Base-by-base conservation (phyloP, 2,888 invertebrate species). In the Rapana venosa region DNA sequence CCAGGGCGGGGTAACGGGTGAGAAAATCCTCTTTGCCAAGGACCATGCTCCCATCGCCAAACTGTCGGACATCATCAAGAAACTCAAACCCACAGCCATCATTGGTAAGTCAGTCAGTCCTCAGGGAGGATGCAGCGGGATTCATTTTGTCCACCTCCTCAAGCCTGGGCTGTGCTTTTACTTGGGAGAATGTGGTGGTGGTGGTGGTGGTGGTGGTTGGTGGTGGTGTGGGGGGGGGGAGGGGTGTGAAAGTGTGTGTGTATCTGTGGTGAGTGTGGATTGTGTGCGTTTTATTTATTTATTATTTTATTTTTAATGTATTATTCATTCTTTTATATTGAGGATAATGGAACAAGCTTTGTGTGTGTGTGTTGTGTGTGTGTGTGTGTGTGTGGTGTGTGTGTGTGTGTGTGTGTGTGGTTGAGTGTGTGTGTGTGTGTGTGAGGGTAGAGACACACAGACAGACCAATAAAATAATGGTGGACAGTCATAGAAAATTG, bases 81-180 rank as follows among this genome's bases (percentile, higher is more conserved):
- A 96, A 2, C 97, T 98, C 22, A 98, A 98, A 95, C 99, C 99
- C 0, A 97, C 98, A 6, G 98, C 98, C 87, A 97, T 99, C 84
- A 99, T 99, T 93, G 99, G 99, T 98, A 47, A 85, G 90, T 90
- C 36, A 30, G 36, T 26, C 36, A 22, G 81, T n/a, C 15, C 77
- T 47, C 47, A 47, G 47, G 47, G 8, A 26, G 22, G 17, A 35
- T 0, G n/a, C 26, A n/a, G 74, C 6, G 74, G n/a, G 74, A 81
- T 20, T 26, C 35, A 81, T 81, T 15, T 35, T 70, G 70, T 70
- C 22, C 70, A 70, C n/a, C 5, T 20, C n/a, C 5, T 20, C 70
- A n/a, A 26, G 20, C 70, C 20, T 26, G 6, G 13, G 66, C 22
- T 66, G 66, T 66, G 66, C 66, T 17, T 1, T 2, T 26, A 26